Percentiles rank a stretch among this genome's conserved stretches.
Conservation (phyloP, 2,888 invertebrate species). For the Euplagia quadripunctaria region DNA sequence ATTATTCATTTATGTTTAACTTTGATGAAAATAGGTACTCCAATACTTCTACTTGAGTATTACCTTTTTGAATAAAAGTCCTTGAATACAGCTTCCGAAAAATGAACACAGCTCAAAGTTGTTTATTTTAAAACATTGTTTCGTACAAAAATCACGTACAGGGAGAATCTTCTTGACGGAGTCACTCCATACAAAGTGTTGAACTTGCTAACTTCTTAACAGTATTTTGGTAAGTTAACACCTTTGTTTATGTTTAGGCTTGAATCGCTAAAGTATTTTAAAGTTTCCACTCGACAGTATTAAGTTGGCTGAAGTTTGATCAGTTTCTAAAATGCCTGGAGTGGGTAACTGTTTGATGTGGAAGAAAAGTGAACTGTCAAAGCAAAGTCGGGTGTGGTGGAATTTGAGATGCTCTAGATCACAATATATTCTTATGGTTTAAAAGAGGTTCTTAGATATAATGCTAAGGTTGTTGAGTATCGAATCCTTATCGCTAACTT, state of each 20-base stretch:
- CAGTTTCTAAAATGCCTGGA: slow-evolving; percentile 19
- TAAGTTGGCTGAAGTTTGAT: slow-evolving; percentile 39
- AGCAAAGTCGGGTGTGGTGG: neutral
- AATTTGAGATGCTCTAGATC: slow-evolving; percentile 12
- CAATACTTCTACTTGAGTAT: neutral
- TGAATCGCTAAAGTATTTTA: slow-evolving; percentile 48
- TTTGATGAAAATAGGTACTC: neutral
- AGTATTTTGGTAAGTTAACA: slow-evolving; percentile 51
- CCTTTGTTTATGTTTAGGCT: slow-evolving; percentile 53
- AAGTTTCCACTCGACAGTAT: slow-evolving; percentile 42
- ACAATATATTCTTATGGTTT: neutral
- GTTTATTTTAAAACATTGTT: slow-evolving; percentile 37
- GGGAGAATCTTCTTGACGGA: slow-evolving; percentile 42
- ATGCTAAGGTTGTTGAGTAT: neutral
- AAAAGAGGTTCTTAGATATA: neutral
- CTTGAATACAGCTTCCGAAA: slow-evolving; percentile 1
- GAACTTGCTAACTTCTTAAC: slow-evolving; percentile 56
- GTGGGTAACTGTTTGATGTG: slow-evolving; percentile 11
- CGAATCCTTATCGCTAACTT: neutral
- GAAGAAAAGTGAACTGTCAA: slow-evolving; percentile 18
- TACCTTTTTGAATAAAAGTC: neutral
- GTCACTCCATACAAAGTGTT: slow-evolving; percentile 35
- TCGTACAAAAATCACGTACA: slow-evolving; percentile 51
- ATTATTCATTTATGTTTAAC: neutral
- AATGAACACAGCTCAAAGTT: slow-evolving; percentile 30